These are phyloP conservation scores for Zygothrica quintamaculata DNA, from an alignment of 2,888 invertebrate species.

Conservation along the genomic window DNA sequence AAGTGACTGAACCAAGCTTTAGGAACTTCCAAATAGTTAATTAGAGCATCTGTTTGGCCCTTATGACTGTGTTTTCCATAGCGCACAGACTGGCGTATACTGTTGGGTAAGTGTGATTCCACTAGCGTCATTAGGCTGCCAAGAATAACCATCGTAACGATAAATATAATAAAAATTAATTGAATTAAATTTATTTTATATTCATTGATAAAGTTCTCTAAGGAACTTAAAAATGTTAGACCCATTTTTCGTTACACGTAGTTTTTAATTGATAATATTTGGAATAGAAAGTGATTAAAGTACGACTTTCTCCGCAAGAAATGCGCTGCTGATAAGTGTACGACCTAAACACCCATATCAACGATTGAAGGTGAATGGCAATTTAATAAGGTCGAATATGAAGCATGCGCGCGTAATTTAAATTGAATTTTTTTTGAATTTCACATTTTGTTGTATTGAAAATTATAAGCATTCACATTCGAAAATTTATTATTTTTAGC, in stretches of 20 bases:
- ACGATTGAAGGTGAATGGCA: slow-evolving; percentile 12
- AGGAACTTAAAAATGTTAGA: slow-evolving; percentile 23
- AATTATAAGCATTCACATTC: background rate
- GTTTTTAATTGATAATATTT: slow-evolving; percentile 16
- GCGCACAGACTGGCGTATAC: slow-evolving; percentile 88
- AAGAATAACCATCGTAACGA: slow-evolving; percentile 85
- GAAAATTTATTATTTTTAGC: slow-evolving; percentile 28
- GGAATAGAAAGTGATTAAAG: slow-evolving; percentile 27
- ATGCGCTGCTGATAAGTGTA: slow-evolving; percentile 34
- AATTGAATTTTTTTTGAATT: slow-evolving; percentile 12
- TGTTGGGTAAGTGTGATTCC: slow-evolving; percentile 88
- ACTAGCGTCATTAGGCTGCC: slow-evolving; percentile 88
- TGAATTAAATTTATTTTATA: slow-evolving; percentile 80
- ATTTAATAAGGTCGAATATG: background rate
- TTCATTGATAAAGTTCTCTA: slow-evolving; percentile 58
- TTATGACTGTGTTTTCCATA: slow-evolving; percentile 90
- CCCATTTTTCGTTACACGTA: slow-evolving; percentile 29
- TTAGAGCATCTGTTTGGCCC: slow-evolving; percentile 82
- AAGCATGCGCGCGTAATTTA: slow-evolving; percentile 1
- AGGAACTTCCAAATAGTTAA: slow-evolving; percentile 87
- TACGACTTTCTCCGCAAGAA: slow-evolving; percentile 38
- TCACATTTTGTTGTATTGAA: slow-evolving; percentile 3
- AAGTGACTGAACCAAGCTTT: slow-evolving; percentile 93
- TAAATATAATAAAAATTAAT: slow-evolving; percentile 79
- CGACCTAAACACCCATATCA: background rate